phyloP scores from a whole-genome alignment of 2,888 invertebrate species.

The Leistus spinibarbis region DNA sequence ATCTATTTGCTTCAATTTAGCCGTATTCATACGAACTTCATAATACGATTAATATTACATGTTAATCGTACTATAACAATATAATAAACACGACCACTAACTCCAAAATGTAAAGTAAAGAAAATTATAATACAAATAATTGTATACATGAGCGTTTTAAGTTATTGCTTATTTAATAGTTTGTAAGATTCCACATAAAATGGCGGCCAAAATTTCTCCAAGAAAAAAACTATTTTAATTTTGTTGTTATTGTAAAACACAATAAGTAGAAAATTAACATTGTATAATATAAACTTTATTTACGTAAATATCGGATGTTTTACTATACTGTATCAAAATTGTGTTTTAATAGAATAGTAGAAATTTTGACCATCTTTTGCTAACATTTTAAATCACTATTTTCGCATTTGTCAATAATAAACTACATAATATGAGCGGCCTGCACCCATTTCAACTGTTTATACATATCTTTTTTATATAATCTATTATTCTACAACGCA shows the following conservation, averaged over 20 bases:
- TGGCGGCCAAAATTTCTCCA: conserved; percentile 5
- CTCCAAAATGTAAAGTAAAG: not conserved
- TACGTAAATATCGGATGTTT: too few relatives aligned
- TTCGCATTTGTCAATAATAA: not conserved
- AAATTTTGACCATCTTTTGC: not conserved
- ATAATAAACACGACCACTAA: not conserved
- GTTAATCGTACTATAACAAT: not conserved
- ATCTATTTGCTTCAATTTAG: not conserved
- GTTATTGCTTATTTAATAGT: conserved; percentile 33
- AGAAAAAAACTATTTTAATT: too few relatives aligned
- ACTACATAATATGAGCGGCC: conserved; percentile 4
- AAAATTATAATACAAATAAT: conserved; percentile 18
- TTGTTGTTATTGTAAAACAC: too few relatives aligned
- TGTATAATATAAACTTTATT: too few relatives aligned
- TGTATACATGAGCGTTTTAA: conserved; percentile 25
- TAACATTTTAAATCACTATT: conserved; percentile 2
- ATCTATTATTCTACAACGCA: not conserved
- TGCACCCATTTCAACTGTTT: not conserved
- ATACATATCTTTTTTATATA: not conserved
- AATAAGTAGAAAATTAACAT: too few relatives aligned
- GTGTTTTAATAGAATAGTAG: not conserved
- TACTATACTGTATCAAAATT: not conserved
- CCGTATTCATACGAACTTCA: not conserved
- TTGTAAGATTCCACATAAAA: conserved; percentile 17
- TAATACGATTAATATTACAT: not conserved